Evolutionary conservation across 2,797 vertebrate species (phyloP).

Genomic region (Odontamblyopus rebecca): DNA sequence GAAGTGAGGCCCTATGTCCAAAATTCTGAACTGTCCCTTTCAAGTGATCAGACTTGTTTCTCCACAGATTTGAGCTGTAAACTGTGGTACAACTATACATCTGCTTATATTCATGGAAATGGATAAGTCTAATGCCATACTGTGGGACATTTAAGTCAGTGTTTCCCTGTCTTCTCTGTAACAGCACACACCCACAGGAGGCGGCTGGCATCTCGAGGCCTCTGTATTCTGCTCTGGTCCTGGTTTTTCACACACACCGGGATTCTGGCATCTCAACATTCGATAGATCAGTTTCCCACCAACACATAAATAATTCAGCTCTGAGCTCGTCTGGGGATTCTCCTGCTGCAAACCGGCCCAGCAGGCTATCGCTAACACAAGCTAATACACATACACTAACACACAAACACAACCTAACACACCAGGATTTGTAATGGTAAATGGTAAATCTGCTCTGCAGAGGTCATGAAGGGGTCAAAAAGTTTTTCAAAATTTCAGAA

Average conservation of each 20-base stretch:
- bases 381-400: neutral
- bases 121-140: too few relatives aligned
- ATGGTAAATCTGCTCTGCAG: neutral
- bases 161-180: too few relatives aligned
- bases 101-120: too few relatives aligned
- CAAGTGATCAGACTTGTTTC: too few relatives aligned
- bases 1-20: too few relatives aligned
- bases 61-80: too few relatives aligned
- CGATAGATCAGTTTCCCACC: neutral
- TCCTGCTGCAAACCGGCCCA: neutral
- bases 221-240: neutral
- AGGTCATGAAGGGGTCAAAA: neutral
- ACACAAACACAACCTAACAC: neutral
- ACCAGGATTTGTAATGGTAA: neutral
- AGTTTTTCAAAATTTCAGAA: too few relatives aligned
- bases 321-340: neutral
- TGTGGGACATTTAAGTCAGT: too few relatives aligned
- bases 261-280: neutral
- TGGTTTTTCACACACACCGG: neutral
- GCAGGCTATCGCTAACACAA: neutral
- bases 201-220: neutral
- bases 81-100: too few relatives aligned
- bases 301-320: slow-evolving; percentile 12
- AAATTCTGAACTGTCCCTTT: too few relatives aligned
- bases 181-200: too few relatives aligned